Conservation (phyloP, 2,113 vertebrate species). For the Cheilinus undulatus region DNA sequence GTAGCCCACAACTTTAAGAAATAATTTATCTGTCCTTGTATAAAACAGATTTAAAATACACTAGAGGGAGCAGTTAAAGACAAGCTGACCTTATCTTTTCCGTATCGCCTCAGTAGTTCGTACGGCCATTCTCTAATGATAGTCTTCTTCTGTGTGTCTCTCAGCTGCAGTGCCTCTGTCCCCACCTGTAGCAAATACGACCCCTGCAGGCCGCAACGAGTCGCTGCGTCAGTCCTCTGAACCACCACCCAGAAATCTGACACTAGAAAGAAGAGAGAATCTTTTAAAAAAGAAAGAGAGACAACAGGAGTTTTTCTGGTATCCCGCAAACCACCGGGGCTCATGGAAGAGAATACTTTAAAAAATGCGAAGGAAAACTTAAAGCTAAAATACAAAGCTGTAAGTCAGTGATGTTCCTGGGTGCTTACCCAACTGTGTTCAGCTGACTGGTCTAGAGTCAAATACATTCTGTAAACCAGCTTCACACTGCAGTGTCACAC, state of each 20-base stretch:
- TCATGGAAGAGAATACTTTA: too few relatives aligned
- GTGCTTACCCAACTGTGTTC: too few relatives aligned
- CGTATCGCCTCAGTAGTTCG: constrained; percentile 91
- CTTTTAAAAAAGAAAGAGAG: too few relatives aligned
- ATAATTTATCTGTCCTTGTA: not conserved
- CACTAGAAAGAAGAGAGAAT: constrained; percentile 69
- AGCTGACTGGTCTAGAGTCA: too few relatives aligned
- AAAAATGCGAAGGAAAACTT: too few relatives aligned
- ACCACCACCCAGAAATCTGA: constrained; percentile 87
- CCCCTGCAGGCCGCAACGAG: constrained; percentile 88
- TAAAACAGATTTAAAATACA: not conserved
- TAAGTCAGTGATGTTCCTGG: too few relatives aligned
- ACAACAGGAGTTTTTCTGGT: too few relatives aligned
- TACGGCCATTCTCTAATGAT: constrained; percentile 89
- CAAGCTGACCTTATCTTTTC: constrained; percentile 88
- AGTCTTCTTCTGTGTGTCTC: constrained; percentile 76
- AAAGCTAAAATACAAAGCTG: too few relatives aligned
- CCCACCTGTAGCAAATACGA: constrained; percentile 88
- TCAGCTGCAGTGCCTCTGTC: constrained; percentile 84
- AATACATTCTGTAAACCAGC: too few relatives aligned
- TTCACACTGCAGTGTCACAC: too few relatives aligned
- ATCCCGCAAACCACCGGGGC: too few relatives aligned
- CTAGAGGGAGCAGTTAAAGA: not conserved
- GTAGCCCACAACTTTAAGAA: too few relatives aligned
- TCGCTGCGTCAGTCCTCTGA: constrained; percentile 88